phyloP scores from a whole-genome alignment of 2,888 invertebrate genomes.

The Dynastes tityus region DNA sequence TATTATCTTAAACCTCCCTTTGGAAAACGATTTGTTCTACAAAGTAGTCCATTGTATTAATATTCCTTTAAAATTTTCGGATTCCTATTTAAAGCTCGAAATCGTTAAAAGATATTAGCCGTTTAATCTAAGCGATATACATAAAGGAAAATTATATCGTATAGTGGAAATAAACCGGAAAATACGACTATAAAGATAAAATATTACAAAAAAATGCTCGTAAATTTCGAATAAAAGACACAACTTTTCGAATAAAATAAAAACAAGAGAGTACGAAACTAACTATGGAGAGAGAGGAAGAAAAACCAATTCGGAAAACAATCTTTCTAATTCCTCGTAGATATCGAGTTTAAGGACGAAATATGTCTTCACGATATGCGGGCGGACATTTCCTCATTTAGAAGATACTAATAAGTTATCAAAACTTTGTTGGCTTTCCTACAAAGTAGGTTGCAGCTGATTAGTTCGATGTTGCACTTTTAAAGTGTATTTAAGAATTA shows the following conservation, averaged over 20 bases:
- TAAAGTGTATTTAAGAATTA: too few relatives aligned
- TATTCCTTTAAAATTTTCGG: too few relatives aligned
- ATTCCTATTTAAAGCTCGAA: too few relatives aligned
- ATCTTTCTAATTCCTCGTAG: background rate
- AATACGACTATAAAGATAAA: background rate
- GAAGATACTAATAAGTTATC: background rate
- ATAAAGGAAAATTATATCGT: background rate
- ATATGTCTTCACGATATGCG: background rate
- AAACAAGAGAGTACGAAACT: background rate
- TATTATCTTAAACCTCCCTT: too few relatives aligned
- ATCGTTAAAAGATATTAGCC: background rate
- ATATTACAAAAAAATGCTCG: constrained; percentile 4
- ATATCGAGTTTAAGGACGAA: background rate
- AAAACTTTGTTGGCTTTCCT: background rate
- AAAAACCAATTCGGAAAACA: background rate
- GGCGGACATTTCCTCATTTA: background rate
- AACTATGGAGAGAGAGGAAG: background rate
- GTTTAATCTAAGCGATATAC: background rate
- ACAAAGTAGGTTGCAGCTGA: too few relatives aligned
- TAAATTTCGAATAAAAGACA: background rate
- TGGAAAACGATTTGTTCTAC: too few relatives aligned
- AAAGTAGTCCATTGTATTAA: too few relatives aligned
- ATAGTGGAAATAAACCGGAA: background rate
- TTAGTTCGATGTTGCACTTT: too few relatives aligned
- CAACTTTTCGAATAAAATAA: constrained; percentile 18